A percentile compares a stretch with the other conserved stretches of the same genome.
These are phyloP conservation scores for Platygyra sinensis DNA, from an alignment of 64 coral and sea anemone species.

Conservation along the genomic window DNA sequence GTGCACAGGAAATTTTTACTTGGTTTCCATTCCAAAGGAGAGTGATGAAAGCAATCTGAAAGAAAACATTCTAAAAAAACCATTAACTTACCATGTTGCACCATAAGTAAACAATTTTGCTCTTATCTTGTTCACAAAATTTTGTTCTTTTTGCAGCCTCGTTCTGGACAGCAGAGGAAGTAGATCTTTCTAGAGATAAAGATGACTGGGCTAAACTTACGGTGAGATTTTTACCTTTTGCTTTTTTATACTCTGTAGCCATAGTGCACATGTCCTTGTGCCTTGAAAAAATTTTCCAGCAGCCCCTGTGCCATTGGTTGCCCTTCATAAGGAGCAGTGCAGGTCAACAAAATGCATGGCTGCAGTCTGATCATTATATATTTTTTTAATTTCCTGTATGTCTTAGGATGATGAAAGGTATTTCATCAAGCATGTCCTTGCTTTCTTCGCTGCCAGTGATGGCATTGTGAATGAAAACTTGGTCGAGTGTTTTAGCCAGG, in stretches of 20 bases:
- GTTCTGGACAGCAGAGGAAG: constrained; percentile 98
- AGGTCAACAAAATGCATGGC: no score
- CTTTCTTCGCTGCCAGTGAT: constrained; percentile 99
- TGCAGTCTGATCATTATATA: no score
- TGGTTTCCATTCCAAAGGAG: no score
- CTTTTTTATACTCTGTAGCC: no score
- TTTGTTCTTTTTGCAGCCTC: constrained; percentile 61
- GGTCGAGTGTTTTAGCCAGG: constrained; percentile 96
- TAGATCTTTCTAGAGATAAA: constrained; percentile 80
- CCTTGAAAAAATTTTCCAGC: no score
- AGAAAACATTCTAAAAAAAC: no score
- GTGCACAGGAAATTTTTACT: no score
- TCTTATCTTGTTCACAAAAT: neutral
- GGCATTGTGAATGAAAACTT: constrained; percentile 99
- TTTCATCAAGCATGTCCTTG: constrained; percentile 92
- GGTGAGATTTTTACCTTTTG: constrained; percentile 24
- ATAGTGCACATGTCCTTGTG: no score
- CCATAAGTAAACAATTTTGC: neutral
- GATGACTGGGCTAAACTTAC: constrained; percentile 80
- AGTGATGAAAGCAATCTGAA: no score
- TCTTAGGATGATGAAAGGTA: constrained; percentile 78
- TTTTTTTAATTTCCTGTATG: neutral
- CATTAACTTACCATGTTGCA: no score
- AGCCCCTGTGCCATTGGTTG: no score
- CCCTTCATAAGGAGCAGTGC: no score